Evolutionary conservation across 2,888 invertebrate species (phyloP), one percentile per base, ranked within the genome.

Genomic region (Cephus runcator): DNA sequence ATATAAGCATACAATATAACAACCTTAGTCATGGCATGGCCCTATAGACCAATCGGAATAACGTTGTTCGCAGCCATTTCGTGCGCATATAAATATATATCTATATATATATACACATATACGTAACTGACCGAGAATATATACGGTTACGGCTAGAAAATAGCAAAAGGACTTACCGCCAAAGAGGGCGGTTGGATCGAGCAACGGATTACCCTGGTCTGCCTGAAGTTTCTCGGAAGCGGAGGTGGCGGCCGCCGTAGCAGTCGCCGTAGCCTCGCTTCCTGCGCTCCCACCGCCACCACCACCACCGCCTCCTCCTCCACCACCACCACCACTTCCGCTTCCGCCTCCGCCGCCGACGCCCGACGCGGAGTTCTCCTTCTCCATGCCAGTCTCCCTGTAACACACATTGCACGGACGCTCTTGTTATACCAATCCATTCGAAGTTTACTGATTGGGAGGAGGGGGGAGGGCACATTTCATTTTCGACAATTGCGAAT

Each of bases 171-270:
- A 91, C 93, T 92, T 88, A 93, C 93, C 93, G 92, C 95, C 95
- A 89, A 96, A 95, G 84, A 96, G 93, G 83, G 95, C 95, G 88
- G 96, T 96, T 85, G 97, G 96, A 93, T 97, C 97, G 91, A 97
- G 94, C 85, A 96, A 93, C 83, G 95, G 94, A 92, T 88, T 92
- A 91, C 92, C 92, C 92, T 92, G 92, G 92, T 92, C 93, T 93
- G 91, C 91, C 88, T 88, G 91, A 85, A 90, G 93, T 93, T 91
- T 93, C 92, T 92, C 95, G 94, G 92, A 95, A 95, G 94, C 90
- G 90, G 91, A 92, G 91, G 90, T 92, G 89, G 89, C 92, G 89
- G 91, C 91, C 87, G 90, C 81, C 81, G 84, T 84, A 85, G 87
- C 86, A 83, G 89, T 85, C 81, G 89, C 87, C 84, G 88, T 88